Conservation (phyloP, 2,888 invertebrate species). For the Conistra vaccinii region DNA sequence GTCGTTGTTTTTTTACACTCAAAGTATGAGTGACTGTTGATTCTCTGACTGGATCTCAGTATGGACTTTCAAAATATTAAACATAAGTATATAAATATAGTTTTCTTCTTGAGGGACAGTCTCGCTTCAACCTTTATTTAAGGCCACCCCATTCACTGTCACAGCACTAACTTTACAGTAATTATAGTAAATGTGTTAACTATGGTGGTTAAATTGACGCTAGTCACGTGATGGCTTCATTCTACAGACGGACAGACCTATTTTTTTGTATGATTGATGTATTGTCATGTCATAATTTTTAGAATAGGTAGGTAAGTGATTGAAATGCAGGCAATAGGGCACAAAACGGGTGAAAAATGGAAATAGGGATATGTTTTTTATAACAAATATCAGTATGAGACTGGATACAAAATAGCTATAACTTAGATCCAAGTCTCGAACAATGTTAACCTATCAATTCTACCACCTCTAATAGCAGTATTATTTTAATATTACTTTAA, state of each 20-base stretch:
- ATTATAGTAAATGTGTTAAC: conserved; percentile 85
- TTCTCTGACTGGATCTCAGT: not conserved
- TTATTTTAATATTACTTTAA: no score
- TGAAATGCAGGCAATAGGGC: conserved; percentile 21
- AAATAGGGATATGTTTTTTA: not conserved
- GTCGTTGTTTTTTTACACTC: not conserved
- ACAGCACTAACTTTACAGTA: conserved; percentile 70
- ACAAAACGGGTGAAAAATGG: not conserved
- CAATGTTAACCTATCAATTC: not conserved
- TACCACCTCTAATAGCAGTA: no score
- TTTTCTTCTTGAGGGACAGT: not conserved
- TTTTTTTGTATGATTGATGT: conserved; percentile 61
- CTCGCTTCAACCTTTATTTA: not conserved
- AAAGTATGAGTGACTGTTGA: not conserved
- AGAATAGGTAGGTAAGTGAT: conserved; percentile 51
- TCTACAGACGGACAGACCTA: conserved; percentile 56
- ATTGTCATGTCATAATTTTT: conserved; percentile 24
- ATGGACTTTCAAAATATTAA: not conserved
- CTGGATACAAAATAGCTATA: not conserved
- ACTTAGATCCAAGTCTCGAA: not conserved
- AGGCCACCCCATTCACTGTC: conserved; percentile 62
- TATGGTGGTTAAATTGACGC: conserved; percentile 74
- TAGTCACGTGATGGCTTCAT: conserved; percentile 81
- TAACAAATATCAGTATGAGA: not conserved
- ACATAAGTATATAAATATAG: no score